phyloP scores from a whole-genome alignment of 1,140 invertebrate species.

The Eupristina koningsbergeri region DNA sequence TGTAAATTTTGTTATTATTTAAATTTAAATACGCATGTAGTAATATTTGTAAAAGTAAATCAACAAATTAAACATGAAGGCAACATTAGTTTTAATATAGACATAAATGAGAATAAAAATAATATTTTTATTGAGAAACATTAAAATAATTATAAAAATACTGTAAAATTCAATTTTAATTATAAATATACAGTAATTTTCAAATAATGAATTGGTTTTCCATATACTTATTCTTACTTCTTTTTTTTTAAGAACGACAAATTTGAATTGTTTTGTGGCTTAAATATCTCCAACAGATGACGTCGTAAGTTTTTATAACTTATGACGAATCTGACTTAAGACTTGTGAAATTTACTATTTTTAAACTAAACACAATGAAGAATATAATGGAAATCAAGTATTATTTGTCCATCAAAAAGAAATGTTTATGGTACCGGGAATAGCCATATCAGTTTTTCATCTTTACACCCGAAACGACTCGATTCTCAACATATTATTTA shows the following conservation, averaged over 20 bases:
- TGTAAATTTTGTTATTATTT: neutral
- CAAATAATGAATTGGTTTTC: neutral
- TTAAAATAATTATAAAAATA: neutral
- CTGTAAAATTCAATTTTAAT: neutral
- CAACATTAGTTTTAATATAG: neutral
- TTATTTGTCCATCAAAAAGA: neutral
- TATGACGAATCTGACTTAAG: neutral
- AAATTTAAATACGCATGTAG: neutral
- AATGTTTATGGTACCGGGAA: neutral
- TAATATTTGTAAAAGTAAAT: conserved; percentile 4
- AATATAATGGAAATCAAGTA: conserved; percentile 1
- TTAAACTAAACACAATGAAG: neutral
- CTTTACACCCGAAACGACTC: too few relatives aligned
- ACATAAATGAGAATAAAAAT: conserved; percentile 5
- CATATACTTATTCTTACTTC: neutral
- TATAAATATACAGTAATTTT: neutral
- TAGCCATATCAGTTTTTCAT: neutral
- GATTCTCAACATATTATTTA: too few relatives aligned
- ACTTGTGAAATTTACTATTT: conserved; percentile 21
- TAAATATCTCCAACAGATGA: conserved; percentile 2
- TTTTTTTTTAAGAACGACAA: neutral
- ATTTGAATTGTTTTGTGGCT: neutral
- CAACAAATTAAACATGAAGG: neutral
- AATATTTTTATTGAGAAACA: neutral
- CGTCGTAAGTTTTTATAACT: neutral